A percentile compares a stretch with the other conserved stretches of the same genome.
Conservation (phyloP, 2,113 vertebrate species). For the Turdus rufiventris region DNA sequence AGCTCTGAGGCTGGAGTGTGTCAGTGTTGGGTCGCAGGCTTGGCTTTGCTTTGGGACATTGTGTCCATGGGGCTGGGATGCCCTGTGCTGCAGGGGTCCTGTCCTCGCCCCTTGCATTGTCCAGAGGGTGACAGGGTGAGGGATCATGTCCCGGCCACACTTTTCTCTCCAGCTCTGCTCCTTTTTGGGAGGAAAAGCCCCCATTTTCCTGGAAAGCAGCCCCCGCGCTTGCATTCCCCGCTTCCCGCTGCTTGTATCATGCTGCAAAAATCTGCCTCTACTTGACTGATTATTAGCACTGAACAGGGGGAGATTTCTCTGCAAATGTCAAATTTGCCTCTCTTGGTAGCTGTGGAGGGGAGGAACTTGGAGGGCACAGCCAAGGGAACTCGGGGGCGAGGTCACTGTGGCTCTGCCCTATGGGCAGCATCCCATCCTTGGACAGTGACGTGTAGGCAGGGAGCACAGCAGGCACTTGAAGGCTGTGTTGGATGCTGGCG, state of each 20-base stretch:
- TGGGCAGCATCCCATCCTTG: neutral
- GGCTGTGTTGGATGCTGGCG: neutral
- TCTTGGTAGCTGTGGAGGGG: neutral
- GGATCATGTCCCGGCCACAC: neutral
- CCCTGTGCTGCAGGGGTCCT: neutral
- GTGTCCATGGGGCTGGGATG: neutral
- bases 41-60: neutral
- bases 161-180: neutral
- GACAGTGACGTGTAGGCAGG: neutral
- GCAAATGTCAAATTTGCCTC: slow-evolving; percentile 31
- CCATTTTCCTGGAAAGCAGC: slow-evolving; percentile 18
- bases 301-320: slow-evolving; percentile 35
- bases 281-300: slow-evolving; percentile 21
- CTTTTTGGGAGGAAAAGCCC: neutral
- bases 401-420: fast-evolving
- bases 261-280: slow-evolving; percentile 36
- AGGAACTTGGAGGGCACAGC: neutral
- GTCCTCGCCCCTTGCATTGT: neutral
- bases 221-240: neutral
- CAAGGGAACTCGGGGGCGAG: neutral
- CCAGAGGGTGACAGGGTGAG: neutral
- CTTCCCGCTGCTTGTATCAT: slow-evolving; percentile 11
- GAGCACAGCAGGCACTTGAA: fast-evolving
- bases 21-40: neutral
- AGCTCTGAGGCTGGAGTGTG: neutral